Conservation (phyloP, 2,113 vertebrate genomes). For the Ictalurus furcatus region DNA sequence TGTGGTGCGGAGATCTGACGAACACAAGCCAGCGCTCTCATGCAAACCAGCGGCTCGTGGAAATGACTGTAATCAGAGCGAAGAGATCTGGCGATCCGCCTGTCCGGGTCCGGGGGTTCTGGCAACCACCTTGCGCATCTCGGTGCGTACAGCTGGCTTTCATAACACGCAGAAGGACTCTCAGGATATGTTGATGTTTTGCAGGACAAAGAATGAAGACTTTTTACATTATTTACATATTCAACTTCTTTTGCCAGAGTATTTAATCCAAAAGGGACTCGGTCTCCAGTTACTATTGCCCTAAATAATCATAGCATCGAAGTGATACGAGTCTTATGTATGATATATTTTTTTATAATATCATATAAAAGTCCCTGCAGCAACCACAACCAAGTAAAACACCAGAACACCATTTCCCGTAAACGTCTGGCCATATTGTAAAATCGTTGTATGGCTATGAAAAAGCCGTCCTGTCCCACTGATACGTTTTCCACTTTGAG, state of each 20-base stretch:
- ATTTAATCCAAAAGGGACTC: background rate
- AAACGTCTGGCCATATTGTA: constrained; percentile 20
- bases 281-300: background rate
- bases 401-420: background rate
- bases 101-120: constrained; percentile 20
- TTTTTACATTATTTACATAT: background rate
- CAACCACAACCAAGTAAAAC: background rate
- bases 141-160: constrained; percentile 66
- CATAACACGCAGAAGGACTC: constrained; percentile 43
- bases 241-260: background rate
- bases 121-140: constrained; percentile 41
- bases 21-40: constrained; percentile 41
- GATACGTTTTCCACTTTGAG: constrained; percentile 35
- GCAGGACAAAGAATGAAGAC: background rate
- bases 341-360: background rate
- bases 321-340: background rate
- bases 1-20: constrained; percentile 58
- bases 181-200: constrained; percentile 28
- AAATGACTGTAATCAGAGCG: constrained; percentile 73
- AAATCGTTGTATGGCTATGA: constrained; percentile 17
- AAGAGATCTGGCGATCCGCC: constrained; percentile 46
- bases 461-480: background rate
- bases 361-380: background rate
- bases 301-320: too few relatives aligned
- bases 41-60: constrained; percentile 66